A percentile compares a stretch with the other conserved stretches of the same genome.
Conservation (phyloP, 2,797 vertebrate genomes). For the Furcifer pardalis region DNA sequence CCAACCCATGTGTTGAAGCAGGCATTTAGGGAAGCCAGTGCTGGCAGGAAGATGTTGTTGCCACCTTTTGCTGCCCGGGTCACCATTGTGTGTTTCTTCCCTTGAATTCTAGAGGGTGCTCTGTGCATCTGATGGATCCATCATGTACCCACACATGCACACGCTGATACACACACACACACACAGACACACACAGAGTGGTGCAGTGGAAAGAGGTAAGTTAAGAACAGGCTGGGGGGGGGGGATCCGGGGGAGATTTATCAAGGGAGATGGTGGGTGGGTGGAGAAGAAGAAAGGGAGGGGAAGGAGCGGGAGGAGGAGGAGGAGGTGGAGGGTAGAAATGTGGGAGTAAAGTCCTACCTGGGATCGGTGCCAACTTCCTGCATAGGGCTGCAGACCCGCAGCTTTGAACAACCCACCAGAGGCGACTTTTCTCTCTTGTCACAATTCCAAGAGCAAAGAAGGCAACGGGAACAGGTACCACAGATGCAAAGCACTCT, state of each 20-base stretch:
- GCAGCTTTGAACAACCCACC: conserved; percentile 70
- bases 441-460: conserved; percentile 70
- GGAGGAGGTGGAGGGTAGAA: conserved; percentile 65
- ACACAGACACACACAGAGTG: background rate
- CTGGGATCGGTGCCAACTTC: conserved; percentile 76
- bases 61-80: conserved; percentile 66
- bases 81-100: conserved; percentile 52
- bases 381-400: conserved; percentile 74
- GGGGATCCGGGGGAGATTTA: conserved; percentile 43
- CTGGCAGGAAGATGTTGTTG: conserved; percentile 71
- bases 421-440: conserved; percentile 70
- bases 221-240: conserved; percentile 25
- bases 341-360: conserved; percentile 72
- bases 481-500: conserved; percentile 68
- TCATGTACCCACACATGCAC: conserved; percentile 9
- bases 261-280: conserved; percentile 60
- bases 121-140: conserved; percentile 15
- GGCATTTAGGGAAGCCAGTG: conserved; percentile 69
- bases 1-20: conserved; percentile 67
- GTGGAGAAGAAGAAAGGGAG: conserved; percentile 55
- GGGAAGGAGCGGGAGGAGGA: conserved; percentile 59
- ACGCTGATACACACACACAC: background rate
- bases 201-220: conserved; percentile 38
- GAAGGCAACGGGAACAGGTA: conserved; percentile 74
- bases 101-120: conserved; percentile 22